Evolutionary conservation across 2,797 vertebrate species (phyloP).

Genomic region (Mormyrus proboscirostris): DNA sequence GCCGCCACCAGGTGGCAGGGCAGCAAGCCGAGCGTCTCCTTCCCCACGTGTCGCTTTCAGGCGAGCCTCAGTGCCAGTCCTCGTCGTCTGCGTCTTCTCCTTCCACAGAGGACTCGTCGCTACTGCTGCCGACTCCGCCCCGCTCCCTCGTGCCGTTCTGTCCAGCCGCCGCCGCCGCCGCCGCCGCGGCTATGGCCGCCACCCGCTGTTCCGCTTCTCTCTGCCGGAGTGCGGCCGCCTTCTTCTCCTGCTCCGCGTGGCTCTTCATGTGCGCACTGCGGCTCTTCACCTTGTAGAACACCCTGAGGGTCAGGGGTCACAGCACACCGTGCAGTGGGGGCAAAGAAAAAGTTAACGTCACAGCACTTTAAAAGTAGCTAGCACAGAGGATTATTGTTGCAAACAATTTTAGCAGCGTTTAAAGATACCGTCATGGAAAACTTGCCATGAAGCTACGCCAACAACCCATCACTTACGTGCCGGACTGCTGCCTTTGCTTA

Average conservation of each 20-base stretch:
- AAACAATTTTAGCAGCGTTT: not conserved
- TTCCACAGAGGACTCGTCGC: conserved; percentile 58
- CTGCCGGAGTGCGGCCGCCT: conserved; percentile 77
- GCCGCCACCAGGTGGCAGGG: not conserved
- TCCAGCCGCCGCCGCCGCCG: conserved; percentile 49
- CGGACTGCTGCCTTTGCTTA: not conserved
- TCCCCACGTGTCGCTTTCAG: not conserved
- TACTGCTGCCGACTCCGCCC: conserved; percentile 66
- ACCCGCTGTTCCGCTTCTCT: conserved; percentile 71
- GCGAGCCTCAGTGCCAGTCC: conserved; percentile 58
- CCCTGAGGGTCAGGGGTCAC: conserved; percentile 52
- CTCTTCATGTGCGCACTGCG: conserved; percentile 99
- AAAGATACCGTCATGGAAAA: not conserved
- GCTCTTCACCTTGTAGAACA: conserved; percentile 97
- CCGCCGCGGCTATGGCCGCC: conserved; percentile 45
- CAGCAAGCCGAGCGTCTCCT: not conserved
- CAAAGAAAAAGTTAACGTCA: not conserved
- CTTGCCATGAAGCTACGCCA: not conserved
- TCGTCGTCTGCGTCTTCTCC: conserved; percentile 56
- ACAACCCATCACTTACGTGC: not conserved
- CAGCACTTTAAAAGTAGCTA: not conserved
- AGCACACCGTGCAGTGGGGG: not conserved
- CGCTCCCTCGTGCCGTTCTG: conserved; percentile 55
- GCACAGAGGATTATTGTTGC: not conserved
- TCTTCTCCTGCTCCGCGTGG: conserved; percentile 95